Conservation (phyloP, 2,797 vertebrate species). For the Phylloscopus collybita region DNA sequence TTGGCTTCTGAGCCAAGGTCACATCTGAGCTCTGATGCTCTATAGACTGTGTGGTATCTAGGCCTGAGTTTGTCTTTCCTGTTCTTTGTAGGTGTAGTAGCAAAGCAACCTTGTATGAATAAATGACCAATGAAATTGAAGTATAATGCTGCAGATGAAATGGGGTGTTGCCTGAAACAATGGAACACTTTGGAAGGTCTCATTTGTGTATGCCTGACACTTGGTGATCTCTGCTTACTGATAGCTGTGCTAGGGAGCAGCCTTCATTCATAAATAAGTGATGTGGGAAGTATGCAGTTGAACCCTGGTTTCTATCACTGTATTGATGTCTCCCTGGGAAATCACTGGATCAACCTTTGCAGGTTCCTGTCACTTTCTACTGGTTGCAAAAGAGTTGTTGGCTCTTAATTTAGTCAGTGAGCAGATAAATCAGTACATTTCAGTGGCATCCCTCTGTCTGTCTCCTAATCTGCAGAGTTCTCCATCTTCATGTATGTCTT, state of each 20-base stretch:
- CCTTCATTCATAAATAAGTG: not conserved
- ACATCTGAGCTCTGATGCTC: not conserved
- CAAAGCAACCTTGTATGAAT: not conserved
- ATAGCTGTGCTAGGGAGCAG: accelerated
- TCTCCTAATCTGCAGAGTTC: not conserved
- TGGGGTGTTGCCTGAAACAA: not conserved
- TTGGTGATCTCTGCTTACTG: not conserved
- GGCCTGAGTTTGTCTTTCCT: not conserved
- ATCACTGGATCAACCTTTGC: not conserved
- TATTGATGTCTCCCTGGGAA: not conserved
- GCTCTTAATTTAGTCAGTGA: not conserved
- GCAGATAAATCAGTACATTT: not conserved
- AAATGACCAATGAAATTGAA: not conserved
- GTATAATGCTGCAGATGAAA: not conserved
- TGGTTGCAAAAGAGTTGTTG: not conserved
- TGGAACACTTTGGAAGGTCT: not conserved
- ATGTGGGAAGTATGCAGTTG: accelerated
- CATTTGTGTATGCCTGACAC: not conserved
- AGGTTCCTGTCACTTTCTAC: not conserved
- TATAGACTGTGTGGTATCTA: not conserved
- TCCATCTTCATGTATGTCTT: not conserved
- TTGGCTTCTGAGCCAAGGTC: not conserved
- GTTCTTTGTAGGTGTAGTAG: not conserved
- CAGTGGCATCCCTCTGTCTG: not conserved
- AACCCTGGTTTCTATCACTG: not conserved